Conservation (phyloP, 2,797 vertebrate genomes). For the Fistularia tabacaria region DNA sequence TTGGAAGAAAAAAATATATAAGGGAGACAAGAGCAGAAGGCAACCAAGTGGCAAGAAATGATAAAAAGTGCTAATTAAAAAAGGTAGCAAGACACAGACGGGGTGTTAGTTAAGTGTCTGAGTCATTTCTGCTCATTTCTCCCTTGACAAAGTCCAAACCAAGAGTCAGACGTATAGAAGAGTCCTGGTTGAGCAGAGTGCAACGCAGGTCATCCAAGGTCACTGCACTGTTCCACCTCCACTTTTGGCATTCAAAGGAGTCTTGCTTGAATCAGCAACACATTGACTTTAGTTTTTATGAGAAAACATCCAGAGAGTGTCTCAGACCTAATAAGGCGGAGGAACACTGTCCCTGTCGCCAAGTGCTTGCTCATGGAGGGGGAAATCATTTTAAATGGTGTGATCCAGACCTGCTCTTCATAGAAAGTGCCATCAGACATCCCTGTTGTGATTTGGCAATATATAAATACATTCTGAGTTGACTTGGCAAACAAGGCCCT, state of each 20-base stretch:
- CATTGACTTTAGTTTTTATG: constrained; percentile 30
- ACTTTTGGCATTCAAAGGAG: constrained; percentile 42
- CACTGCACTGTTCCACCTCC: constrained; percentile 24
- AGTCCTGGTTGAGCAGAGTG: constrained; percentile 5
- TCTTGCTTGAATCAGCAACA: constrained; percentile 22
- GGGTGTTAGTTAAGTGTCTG: constrained; percentile 35
- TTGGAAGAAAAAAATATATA: constrained; percentile 54
- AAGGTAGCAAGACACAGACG: constrained; percentile 35
- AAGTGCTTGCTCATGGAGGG: too few relatives aligned
- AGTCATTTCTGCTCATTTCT: constrained; percentile 38
- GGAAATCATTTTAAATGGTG: too few relatives aligned
- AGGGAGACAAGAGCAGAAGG: constrained; percentile 44
- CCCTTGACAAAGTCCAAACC: constrained; percentile 30
- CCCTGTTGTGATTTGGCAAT: too few relatives aligned
- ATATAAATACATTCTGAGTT: too few relatives aligned
- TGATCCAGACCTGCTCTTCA: too few relatives aligned
- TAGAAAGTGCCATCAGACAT: too few relatives aligned
- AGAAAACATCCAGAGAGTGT: constrained; percentile 16
- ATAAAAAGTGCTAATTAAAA: constrained; percentile 69
- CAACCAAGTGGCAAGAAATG: constrained; percentile 51
- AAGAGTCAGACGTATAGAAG: constrained; percentile 8
- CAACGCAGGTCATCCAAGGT: constrained; percentile 23
- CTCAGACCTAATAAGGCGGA: constrained; percentile 34
- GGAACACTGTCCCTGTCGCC: constrained; percentile 11
- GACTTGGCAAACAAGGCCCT: too few relatives aligned